Evolutionary conservation across 2,797 vertebrate genomes (phyloP), one percentile per base, ranked within the genome.

Genomic region (Acrossocheilus wenchowensis): DNA sequence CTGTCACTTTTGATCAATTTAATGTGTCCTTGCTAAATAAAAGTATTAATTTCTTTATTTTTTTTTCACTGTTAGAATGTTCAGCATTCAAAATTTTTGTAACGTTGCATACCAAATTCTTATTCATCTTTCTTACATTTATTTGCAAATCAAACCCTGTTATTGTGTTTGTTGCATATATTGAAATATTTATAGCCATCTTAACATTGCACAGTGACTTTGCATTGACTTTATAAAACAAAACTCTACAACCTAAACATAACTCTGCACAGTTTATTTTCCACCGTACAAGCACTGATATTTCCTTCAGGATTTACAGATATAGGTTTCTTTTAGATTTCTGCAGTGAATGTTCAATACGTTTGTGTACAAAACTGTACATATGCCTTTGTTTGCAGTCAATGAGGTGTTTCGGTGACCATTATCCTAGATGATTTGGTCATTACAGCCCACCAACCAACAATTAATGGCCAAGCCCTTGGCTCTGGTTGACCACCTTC

Each of bases 391-490:
- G 34, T 71, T 66, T 74, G 15, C 26, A 84, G 85, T 90, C 82
- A 89, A 60, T 88, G 72, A n/a, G 50, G 43, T 80, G 43, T 72
- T 85, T 80, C 41, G 66, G 69, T 93, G 93, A 92, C 90, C 73
- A 92, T 91, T 91, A 85, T 82, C 78, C 88, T 83, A 86, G 92
- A 94, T 94, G 92, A 93, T 94, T 94, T 89, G 90, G 91, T 93
- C 89, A 87, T 90, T 89, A 89, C 79, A 78, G 78, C 90, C 85
- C 78, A 66, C 64, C 87, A 83, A 90, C 82, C 30, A 50, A 77
- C 82, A 79, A 87, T 91, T 84, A 86, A 87, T 86, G 60, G 23
- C 12, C 81, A 75, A 52, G 78, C 23, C 84, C 85, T 66, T 66
- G 78, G 69, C 30, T 66, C 30, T 64, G 69, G 68, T 71, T 81